Percentiles rank a stretch among this genome's conserved stretches.
Conservation (phyloP, 2,113 vertebrate species). For the Sceloporus undulatus region DNA sequence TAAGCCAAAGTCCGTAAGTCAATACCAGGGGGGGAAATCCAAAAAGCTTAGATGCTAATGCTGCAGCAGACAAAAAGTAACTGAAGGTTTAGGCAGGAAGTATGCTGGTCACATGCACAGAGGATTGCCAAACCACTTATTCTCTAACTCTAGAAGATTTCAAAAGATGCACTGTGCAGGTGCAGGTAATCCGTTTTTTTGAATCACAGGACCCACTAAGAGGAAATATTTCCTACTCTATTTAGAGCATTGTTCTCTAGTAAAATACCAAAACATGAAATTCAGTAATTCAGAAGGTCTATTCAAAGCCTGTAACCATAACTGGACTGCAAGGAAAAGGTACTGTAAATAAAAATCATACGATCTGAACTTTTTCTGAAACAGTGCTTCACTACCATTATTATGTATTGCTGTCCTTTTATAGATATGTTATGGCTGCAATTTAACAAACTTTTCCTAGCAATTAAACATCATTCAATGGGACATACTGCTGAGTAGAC, state of each 20-base stretch:
- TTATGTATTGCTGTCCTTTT: constrained; percentile 8
- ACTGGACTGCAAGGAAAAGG: background rate
- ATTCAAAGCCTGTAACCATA: constrained; percentile 17
- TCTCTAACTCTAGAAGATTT: no score
- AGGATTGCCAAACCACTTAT: no score
- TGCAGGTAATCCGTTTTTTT: no score
- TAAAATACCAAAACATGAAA: constrained; percentile 1
- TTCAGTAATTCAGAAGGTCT: constrained; percentile 33
- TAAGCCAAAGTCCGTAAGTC: no score
- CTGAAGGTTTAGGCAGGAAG: no score
- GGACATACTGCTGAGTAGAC: background rate
- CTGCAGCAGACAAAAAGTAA: no score
- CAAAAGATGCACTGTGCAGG: no score
- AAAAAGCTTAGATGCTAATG: no score
- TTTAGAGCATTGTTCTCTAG: background rate
- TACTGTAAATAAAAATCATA: background rate
- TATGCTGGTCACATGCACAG: no score
- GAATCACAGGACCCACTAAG: no score
- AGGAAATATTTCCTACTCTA: background rate
- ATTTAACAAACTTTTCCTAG: background rate
- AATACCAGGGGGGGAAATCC: no score
- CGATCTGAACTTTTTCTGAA: constrained; percentile 14
- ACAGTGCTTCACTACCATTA: background rate
- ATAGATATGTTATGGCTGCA: background rate
- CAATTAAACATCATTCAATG: background rate